A percentile compares a stretch with the other conserved stretches of the same genome.
Conservation (phyloP, 64 coral and sea anemone species). For the Stichodactyla mertensii region DNA sequence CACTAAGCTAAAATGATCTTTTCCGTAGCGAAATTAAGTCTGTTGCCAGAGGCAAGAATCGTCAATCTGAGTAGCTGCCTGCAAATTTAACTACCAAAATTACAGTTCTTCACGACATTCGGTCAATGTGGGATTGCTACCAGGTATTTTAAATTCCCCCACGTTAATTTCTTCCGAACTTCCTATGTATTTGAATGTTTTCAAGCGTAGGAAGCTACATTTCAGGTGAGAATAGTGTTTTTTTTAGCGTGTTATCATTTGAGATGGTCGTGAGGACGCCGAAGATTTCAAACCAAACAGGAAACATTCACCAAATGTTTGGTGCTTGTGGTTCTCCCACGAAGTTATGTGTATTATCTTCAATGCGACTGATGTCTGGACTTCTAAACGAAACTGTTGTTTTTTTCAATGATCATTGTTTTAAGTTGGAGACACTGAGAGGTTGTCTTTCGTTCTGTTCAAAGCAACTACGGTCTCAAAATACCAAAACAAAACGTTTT, state of each 20-base stretch:
- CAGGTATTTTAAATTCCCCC: too few species aligned
- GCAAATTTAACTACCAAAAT: too few species aligned
- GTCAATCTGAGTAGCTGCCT: too few species aligned
- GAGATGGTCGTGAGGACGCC: neutral
- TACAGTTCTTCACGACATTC: too few species aligned
- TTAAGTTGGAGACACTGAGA: neutral
- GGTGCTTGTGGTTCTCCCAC: neutral
- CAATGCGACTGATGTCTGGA: neutral
- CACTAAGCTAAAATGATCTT: too few species aligned
- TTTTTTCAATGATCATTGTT: neutral
- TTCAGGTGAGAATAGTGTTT: neutral
- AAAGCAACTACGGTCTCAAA: neutral
- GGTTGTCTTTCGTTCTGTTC: neutral
- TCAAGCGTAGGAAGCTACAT: neutral
- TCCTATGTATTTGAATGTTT: neutral
- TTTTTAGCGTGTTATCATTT: neutral
- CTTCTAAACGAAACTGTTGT: neutral
- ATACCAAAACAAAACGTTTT: neutral
- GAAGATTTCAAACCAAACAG: neutral
- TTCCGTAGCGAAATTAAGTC: too few species aligned
- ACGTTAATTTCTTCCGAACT: neutral
- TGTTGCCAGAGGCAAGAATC: too few species aligned
- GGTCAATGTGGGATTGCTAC: too few species aligned
- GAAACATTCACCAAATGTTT: neutral
- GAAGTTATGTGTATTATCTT: neutral